phyloP scores from a whole-genome alignment of 2,888 invertebrate species.

The Neoaliturus tenellus region DNA sequence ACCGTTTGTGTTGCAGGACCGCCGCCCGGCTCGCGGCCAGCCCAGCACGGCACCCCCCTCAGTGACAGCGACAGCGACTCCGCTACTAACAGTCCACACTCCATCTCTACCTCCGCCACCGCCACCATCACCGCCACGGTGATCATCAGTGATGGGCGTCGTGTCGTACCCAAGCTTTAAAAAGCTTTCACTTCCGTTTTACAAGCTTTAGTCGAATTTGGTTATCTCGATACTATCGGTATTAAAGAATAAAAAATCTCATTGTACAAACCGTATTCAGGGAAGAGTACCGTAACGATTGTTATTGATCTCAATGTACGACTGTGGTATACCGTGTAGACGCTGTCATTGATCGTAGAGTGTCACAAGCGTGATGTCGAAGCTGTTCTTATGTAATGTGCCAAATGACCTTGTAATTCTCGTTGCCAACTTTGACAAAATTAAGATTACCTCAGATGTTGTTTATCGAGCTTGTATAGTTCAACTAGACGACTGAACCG shows the following conservation, averaged over 20 bases:
- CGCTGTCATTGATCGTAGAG: neutral
- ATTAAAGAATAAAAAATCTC: neutral
- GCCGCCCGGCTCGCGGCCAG: neutral
- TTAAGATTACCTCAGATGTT: constrained; percentile 26
- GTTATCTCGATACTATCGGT: neutral
- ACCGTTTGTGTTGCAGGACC: constrained; percentile 19
- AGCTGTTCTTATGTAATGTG: constrained; percentile 6
- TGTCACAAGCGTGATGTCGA: neutral
- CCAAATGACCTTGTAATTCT: constrained; percentile 42
- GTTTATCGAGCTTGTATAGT: constrained; percentile 37
- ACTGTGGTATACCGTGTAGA: neutral
- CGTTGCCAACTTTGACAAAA: constrained; percentile 27
- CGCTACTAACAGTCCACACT: too few relatives aligned
- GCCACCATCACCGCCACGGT: too few relatives aligned
- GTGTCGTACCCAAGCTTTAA: neutral
- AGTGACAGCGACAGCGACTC: too few relatives aligned
- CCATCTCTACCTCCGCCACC: too few relatives aligned
- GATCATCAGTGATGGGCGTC: too few relatives aligned
- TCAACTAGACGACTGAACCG: constrained; percentile 32
- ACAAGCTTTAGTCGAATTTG: neutral
- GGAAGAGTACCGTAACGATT: neutral
- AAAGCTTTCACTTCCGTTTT: neutral
- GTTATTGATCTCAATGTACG: neutral
- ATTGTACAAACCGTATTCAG: neutral
- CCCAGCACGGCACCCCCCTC: neutral